Evolutionary conservation across 2,888 invertebrate species (phyloP), one percentile per base, ranked within the genome.

Genomic region (Rhingia campestris): DNA sequence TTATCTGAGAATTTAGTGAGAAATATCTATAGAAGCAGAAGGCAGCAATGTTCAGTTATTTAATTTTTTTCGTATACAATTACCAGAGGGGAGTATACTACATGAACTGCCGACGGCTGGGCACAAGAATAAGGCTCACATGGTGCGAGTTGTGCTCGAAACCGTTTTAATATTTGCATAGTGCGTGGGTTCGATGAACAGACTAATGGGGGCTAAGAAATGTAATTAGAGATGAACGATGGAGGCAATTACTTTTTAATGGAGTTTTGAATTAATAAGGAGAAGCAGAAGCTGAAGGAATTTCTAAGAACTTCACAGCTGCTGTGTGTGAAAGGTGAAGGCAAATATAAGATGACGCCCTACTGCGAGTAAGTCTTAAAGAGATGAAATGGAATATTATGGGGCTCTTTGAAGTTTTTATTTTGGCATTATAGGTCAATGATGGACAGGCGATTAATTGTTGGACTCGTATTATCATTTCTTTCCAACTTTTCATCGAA

Each of bases 161-260:
- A 43, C 12, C 43, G 14, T 32, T 32, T 59, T 30, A 12, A 12
- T 59, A 43, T 67, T 64, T 64, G 64, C 51, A 64, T 12, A 32
- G 51, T 49, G 53, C 14, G 54, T 35, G 54, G 66, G 22, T 67
- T 53, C 14, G 33, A 43, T 43, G 41, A 33, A 14, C 43, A 33
- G 66, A 22, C n/a, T 67, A 45, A 67, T 67, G 43, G 12, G 32
- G 45, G n/a, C 12, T 41, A 7, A 49, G 32, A 33, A 67, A 45
- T 10, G 54, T 22, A 54, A 54, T 63, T 59, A 59, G 9, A 10
- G 41, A 0, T 58, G 37, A 35, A 35, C 9, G 45, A 61, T 33
- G 49, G 10, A n/a, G 22, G 49, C 37, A 63, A 49, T 63, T 37
- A 63, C 37, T 39, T 7, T 37, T 37, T 49, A 63, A 63, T 63